phyloP scores from a whole-genome alignment of 2,888 invertebrate genomes.

The Fragum fragum region DNA sequence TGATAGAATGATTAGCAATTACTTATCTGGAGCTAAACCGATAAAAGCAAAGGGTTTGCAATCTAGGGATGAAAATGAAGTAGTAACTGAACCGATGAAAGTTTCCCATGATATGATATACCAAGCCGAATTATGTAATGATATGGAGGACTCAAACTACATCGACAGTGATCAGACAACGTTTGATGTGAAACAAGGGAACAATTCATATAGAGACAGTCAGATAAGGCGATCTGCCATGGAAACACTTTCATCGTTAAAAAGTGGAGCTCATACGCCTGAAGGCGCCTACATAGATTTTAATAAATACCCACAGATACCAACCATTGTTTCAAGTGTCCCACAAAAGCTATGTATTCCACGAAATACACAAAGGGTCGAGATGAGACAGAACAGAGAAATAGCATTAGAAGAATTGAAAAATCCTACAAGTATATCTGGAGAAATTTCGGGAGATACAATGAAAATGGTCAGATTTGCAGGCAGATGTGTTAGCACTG shows the following conservation, averaged over 20 bases:
- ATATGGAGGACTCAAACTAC: not conserved
- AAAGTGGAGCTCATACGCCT: not conserved
- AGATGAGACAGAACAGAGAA: not conserved
- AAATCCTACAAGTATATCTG: not conserved
- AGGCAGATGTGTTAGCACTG: not conserved
- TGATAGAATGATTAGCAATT: not conserved
- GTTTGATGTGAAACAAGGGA: not conserved
- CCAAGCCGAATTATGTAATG: not conserved
- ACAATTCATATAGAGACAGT: not conserved
- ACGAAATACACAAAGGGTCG: not conserved
- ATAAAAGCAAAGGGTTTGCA: not conserved
- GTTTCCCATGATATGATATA: too few species aligned
- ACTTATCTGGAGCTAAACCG: not conserved
- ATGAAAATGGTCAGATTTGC: constrained; percentile 4
- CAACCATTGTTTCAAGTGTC: not conserved
- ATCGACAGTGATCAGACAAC: not conserved
- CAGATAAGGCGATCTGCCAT: not conserved
- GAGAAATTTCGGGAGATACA: not conserved
- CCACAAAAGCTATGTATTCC: not conserved
- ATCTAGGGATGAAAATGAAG: too few species aligned
- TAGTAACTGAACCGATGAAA: too few species aligned
- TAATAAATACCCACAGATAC: constrained; percentile 16
- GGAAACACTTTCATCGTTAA: not conserved
- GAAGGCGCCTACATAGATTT: constrained; percentile 18
- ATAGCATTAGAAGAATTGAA: too few species aligned